These are phyloP conservation scores for Siniperca chuatsi DNA, from an alignment of 2,113 vertebrate species.

Conservation along the genomic window DNA sequence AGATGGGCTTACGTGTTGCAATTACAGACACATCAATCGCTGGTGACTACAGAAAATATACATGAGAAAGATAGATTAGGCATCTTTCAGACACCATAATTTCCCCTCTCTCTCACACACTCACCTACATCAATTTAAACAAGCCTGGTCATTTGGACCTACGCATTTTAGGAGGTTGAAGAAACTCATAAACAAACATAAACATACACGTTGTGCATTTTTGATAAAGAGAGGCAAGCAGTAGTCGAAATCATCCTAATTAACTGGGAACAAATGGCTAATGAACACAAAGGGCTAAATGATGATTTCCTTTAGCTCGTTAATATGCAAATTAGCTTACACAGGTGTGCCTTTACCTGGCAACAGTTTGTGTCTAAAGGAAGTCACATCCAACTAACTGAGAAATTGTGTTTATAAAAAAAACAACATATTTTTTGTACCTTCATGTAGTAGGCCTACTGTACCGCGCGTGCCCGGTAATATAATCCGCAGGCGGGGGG, in stretches of 20 bases:
- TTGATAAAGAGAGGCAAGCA: background rate
- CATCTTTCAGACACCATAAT: conserved; percentile 68
- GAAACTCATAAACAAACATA: background rate
- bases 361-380: background rate
- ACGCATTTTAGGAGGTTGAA: background rate
- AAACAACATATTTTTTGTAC: background rate
- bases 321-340: background rate
- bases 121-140: conserved; percentile 49
- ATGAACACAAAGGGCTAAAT: background rate
- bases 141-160: conserved; percentile 29
- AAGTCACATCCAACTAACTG: background rate
- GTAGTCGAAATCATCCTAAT: background rate
- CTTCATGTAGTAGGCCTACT: background rate
- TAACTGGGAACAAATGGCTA: background rate
- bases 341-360: conserved; percentile 29
- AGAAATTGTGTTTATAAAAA: background rate
- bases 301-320: background rate
- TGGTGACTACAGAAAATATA: conserved; percentile 77
- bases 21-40: conserved; percentile 75
- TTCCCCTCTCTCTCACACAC: conserved; percentile 42
- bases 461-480: conserved; percentile 75
- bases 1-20: conserved; percentile 80
- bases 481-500: conserved; percentile 73
- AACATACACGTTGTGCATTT: background rate
- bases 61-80: conserved; percentile 69